Evolutionary conservation across 2,113 vertebrate genomes (phyloP).

Genomic region (Jacana jacana): DNA sequence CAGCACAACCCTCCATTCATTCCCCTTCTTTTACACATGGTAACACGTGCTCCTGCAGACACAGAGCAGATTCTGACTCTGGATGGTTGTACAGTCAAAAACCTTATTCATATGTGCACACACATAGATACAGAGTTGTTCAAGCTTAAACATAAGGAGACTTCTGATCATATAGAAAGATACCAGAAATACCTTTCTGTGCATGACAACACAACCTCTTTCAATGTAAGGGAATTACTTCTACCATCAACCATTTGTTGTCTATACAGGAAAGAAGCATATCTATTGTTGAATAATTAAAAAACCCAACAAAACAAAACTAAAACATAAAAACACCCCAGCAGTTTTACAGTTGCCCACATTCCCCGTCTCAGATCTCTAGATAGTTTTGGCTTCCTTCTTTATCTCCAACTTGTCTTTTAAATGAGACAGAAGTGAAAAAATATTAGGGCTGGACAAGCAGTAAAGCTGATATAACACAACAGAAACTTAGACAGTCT

Average conservation of each 20-base stretch:
- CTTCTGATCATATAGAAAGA: neutral
- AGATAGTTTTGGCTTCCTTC: neutral
- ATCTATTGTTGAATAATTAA: neutral
- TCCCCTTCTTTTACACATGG: neutral
- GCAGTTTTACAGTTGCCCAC: neutral
- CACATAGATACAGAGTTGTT: fast-evolving
- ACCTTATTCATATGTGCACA: neutral
- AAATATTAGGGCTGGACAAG: neutral
- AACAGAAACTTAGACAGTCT: neutral
- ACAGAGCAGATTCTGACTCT: neutral
- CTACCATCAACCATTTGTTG: neutral
- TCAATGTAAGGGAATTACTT: neutral
- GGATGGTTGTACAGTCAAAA: neutral
- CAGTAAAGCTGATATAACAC: neutral
- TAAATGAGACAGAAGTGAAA: neutral
- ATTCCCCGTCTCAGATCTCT: neutral
- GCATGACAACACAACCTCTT: neutral
- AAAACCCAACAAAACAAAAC: neutral
- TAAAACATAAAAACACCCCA: neutral
- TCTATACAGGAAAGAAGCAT: neutral
- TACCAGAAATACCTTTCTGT: neutral
- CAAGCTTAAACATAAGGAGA: neutral
- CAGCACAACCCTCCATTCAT: neutral
- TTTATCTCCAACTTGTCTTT: neutral
- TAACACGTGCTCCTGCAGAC: neutral